Conservation (phyloP, 37 sponge, comb jelly and placozoan species). For the Cliona cf. orientalis region DNA sequence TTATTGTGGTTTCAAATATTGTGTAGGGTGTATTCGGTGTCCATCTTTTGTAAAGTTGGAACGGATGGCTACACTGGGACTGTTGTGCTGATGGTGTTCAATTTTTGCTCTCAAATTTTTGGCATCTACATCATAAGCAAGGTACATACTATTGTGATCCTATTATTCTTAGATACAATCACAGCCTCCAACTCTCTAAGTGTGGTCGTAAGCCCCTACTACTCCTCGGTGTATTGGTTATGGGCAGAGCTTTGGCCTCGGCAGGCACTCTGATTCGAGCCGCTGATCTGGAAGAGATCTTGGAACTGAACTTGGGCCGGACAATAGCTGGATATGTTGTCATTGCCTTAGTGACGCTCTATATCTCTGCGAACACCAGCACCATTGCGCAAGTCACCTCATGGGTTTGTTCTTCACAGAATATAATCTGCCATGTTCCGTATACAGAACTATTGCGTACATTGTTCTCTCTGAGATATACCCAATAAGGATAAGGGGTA, state of each 20-base stretch:
- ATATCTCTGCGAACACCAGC: too few species aligned
- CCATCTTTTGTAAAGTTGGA: slow-evolving; percentile 54
- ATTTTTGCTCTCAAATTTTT: slow-evolving; percentile 67
- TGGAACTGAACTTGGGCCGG: too few species aligned
- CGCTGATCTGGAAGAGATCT: too few species aligned
- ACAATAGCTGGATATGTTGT: too few species aligned
- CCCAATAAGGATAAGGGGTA: slow-evolving; percentile 65
- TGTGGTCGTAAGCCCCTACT: slow-evolving; percentile 74
- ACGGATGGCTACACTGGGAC: slow-evolving; percentile 58
- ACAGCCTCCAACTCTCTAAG: too few species aligned
- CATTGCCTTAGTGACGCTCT: too few species aligned
- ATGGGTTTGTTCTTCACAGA: too few species aligned
- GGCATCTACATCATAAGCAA: slow-evolving; percentile 66
- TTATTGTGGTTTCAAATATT: too few species aligned
- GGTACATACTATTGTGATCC: too few species aligned
- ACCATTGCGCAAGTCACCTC: too few species aligned
- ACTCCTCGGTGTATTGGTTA: slow-evolving; percentile 61
- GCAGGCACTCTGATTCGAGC: slow-evolving; percentile 48
- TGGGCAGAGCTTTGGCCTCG: slow-evolving; percentile 30
- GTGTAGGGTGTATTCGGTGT: slow-evolving; percentile 79
- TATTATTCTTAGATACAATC: too few species aligned
- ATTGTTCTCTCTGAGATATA: slow-evolving; percentile 72
- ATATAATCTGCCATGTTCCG: neutral
- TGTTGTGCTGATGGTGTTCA: slow-evolving; percentile 59
- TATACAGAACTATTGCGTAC: slow-evolving; percentile 49